These are phyloP conservation scores for Oreohelix idahoensis DNA, from an alignment of 1,140 invertebrate species.

Conservation along the genomic window DNA sequence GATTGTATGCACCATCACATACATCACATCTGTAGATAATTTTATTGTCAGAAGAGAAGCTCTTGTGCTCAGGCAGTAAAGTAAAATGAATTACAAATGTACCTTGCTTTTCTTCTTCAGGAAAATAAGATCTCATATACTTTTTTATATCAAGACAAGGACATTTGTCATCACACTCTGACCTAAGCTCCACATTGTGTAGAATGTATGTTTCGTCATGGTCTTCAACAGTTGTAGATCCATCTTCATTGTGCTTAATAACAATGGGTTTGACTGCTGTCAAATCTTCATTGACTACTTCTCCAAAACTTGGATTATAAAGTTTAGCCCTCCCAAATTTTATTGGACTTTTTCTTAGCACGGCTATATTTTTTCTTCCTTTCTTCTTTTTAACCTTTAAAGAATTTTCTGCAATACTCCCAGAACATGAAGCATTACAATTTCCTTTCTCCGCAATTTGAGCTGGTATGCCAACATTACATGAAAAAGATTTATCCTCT, in stretches of 20 bases:
- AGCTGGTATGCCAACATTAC: background rate
- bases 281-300: background rate
- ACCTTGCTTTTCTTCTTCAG: background rate
- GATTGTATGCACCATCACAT: constrained; percentile 74
- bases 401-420: background rate
- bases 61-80: constrained; percentile 38
- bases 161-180: constrained; percentile 34
- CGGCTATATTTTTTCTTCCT: background rate
- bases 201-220: constrained; percentile 33
- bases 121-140: background rate
- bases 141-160: constrained; percentile 12
- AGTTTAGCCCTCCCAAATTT: background rate
- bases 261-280: background rate
- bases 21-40: constrained; percentile 73
- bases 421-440: background rate
- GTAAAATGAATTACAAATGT: constrained; percentile 19
- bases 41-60: background rate
- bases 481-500: background rate
- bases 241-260: constrained; percentile 10
- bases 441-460: background rate
- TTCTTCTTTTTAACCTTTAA: background rate
- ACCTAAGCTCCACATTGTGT: background rate
- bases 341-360: background rate
- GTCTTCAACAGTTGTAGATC: constrained; percentile 24
- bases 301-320: background rate